phyloP scores from a whole-genome alignment of 2,113 vertebrate species.

The Mohoua ochrocephala region DNA sequence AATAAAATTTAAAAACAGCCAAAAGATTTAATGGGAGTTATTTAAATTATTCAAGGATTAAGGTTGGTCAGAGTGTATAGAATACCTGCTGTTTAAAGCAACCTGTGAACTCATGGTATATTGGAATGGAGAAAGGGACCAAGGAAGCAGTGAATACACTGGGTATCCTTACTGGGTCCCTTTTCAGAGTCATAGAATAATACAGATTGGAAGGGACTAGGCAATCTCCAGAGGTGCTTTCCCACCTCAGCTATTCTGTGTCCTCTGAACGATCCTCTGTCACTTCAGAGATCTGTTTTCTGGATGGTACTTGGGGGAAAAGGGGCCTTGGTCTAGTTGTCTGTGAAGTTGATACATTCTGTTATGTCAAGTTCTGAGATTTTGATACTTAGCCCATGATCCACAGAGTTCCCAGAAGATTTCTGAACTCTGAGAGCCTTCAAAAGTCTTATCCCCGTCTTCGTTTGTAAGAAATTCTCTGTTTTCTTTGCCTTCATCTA shows the following conservation, averaged over 20 bases:
- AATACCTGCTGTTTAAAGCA: background rate
- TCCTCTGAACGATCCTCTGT: accelerated
- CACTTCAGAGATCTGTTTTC: background rate
- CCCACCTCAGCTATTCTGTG: background rate
- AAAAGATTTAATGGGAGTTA: background rate
- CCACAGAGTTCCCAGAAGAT: background rate
- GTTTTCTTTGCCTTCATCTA: background rate
- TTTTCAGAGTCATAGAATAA: background rate
- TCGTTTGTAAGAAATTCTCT: background rate
- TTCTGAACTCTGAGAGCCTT: background rate
- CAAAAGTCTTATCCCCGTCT: background rate
- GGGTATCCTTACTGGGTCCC: background rate
- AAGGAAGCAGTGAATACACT: background rate
- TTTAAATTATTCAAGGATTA: background rate
- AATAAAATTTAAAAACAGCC: background rate
- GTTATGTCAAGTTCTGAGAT: background rate
- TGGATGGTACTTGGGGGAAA: background rate
- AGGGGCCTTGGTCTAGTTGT: background rate
- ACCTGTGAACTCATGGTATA: background rate
- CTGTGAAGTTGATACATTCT: background rate
- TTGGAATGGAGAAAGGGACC: background rate
- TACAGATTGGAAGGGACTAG: background rate
- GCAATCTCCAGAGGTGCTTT: background rate
- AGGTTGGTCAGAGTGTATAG: background rate
- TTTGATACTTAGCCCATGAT: background rate